Base-by-base conservation (phyloP, 2,888 invertebrate species). In the Auanema sp. region DNA sequence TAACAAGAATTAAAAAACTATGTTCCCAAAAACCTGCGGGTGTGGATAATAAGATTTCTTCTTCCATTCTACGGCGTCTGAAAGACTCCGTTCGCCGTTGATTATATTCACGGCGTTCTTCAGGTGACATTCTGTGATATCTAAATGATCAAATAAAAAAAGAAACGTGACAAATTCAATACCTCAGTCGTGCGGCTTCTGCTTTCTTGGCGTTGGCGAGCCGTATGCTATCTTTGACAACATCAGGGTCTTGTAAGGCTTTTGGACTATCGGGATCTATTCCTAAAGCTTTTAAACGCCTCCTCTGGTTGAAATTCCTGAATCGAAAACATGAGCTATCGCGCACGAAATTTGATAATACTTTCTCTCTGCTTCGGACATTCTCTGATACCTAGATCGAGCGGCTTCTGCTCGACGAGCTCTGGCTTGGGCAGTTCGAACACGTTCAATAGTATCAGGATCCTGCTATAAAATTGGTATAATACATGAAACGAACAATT, bases 31-130 rank as follows among this genome's bases (percentile, higher is more conserved):
- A 10, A 56, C 77, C 78, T 8, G 81, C 79, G 18, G 81, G 81
- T 58, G 79, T 81, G 4, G 80, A 79, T 12, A 81, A 58, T n/a
- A 81, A 65, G 44, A 61, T 68, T 58, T 81, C 81, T 43, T 81
- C 81, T 47, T 72, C 70, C 55, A 57, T 55, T 16, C 81, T 69
- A 10, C 79, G 71, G 24, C 71, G 60, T 33, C 81, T 55, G 60
- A 81, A 82, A 11, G 81, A 79, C 63, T 81, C 81, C 2, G 81
- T 81, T 25, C 81, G 44, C 11, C 79, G 62, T 62, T 70, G 70
- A 53, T 81, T 81, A 66, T 81, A 81, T 55, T 69, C 66, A 41
- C 77, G 71, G 53, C 78, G 78, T 61, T 81, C 81, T 16, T 81
- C 80, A 1, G 67, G 57, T 10, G 72, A 60, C 78, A 76, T 76